Evolutionary conservation across 2,797 vertebrate species (phyloP).

Genomic region (Peromyscus nudipes): DNA sequence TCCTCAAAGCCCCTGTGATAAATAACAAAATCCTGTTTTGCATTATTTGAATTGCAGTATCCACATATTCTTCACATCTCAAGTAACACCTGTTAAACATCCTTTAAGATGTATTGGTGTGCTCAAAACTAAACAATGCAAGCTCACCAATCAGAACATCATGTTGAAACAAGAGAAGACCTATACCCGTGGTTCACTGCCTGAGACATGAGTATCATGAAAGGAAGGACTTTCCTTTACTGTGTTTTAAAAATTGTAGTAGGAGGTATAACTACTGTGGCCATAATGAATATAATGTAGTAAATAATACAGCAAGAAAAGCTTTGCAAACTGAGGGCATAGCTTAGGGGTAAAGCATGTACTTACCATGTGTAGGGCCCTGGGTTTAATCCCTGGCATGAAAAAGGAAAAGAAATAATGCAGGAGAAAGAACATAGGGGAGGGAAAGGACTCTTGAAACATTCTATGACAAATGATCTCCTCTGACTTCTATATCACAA

Average conservation of each 20-base stretch:
- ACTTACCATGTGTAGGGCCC: not conserved
- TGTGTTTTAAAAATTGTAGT: not conserved
- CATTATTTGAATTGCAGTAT: not conserved
- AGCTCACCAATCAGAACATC: not conserved
- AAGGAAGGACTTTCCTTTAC: not conserved
- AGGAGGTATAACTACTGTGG: not conserved
- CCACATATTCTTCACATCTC: not conserved
- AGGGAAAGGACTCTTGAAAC: not conserved
- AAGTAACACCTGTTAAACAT: not conserved
- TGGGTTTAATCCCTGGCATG: not conserved
- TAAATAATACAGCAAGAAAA: not conserved
- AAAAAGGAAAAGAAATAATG: not conserved
- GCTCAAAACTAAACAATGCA: conserved; percentile 2
- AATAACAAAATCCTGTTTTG: not conserved
- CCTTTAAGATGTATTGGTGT: not conserved
- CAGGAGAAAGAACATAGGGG: not conserved
- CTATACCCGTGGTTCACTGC: not conserved
- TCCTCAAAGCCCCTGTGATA: not conserved
- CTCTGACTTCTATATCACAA: not conserved
- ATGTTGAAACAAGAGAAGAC: not conserved
- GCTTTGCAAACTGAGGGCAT: not conserved
- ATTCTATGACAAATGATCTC: not conserved
- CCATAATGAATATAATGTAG: not conserved
- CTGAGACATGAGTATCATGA: not conserved
- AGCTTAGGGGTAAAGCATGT: not conserved